phyloP scores from a whole-genome alignment of 2,888 invertebrate genomes.

The Ophion ventricosus region DNA sequence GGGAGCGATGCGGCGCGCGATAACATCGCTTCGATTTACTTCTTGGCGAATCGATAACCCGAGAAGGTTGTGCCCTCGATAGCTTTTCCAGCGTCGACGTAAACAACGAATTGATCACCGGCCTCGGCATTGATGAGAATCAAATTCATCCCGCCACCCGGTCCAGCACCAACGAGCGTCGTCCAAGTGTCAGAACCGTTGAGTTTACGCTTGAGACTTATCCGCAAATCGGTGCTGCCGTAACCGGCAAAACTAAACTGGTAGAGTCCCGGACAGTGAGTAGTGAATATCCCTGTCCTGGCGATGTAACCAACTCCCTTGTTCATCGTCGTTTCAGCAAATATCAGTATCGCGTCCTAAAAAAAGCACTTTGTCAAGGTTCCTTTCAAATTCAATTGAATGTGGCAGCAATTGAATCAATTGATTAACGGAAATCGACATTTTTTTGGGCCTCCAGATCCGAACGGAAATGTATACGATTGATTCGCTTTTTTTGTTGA shows the following conservation, averaged over 20 bases:
- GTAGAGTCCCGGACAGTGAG: conserved; percentile 83
- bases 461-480: background rate
- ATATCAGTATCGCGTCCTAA: conserved; percentile 73
- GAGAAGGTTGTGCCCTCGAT: conserved; percentile 79
- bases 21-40: conserved; percentile 65
- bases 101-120: conserved; percentile 82
- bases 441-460: too few species aligned
- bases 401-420: background rate
- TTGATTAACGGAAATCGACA: background rate
- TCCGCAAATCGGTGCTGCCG: conserved; percentile 76
- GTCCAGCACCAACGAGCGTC: conserved; percentile 74
- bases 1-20: background rate
- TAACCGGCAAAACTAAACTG: conserved; percentile 83
- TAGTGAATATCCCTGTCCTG: conserved; percentile 83
- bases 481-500: too few species aligned
- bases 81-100: conserved; percentile 79
- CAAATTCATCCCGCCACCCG: conserved; percentile 80
- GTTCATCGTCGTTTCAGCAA: conserved; percentile 80
- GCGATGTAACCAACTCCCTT: conserved; percentile 83
- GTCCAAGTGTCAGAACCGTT: conserved; percentile 77
- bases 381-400: background rate
- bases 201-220: conserved; percentile 79
- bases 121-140: conserved; percentile 80
- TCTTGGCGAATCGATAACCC: conserved; percentile 82
- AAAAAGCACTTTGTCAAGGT: conserved; percentile 20